These are phyloP conservation scores for Zaprionus inermis DNA, from an alignment of 1,140 invertebrate species.

Conservation along the genomic window DNA sequence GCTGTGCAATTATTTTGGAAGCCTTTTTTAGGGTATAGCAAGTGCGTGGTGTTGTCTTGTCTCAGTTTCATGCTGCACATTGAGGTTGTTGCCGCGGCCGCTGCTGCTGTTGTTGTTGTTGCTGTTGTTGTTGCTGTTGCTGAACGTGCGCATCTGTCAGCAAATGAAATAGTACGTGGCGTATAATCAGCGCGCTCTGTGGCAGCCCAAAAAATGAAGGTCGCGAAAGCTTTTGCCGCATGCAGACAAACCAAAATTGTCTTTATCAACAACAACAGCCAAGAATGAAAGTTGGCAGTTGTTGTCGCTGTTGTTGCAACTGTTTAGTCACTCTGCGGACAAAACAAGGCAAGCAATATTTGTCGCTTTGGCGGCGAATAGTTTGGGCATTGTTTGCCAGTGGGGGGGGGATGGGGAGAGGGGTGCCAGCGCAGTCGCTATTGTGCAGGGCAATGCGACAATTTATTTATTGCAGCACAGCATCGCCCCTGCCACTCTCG, in stretches of 20 bases:
- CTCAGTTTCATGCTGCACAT: constrained; percentile 6
- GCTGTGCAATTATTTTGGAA: neutral
- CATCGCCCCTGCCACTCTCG: neutral
- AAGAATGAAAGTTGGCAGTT: constrained; percentile 69
- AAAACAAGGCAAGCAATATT: constrained; percentile 26
- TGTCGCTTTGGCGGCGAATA: constrained; percentile 21
- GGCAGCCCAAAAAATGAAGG: constrained; percentile 56
- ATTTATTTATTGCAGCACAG: constrained; percentile 54
- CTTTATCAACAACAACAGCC: constrained; percentile 37
- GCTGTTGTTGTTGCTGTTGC: constrained; percentile 29
- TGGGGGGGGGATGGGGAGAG: neutral
- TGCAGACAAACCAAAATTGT: constrained; percentile 54
- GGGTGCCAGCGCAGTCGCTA: constrained; percentile 23
- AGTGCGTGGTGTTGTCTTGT: neutral
- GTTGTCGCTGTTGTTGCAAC: neutral
- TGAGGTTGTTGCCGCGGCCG: constrained; percentile 20
- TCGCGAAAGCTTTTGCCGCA: constrained; percentile 15
- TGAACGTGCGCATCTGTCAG: constrained; percentile 55
- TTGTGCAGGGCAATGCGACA: constrained; percentile 51
- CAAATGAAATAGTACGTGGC: constrained; percentile 70
- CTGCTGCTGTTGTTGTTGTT: constrained; percentile 30
- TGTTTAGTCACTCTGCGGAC: constrained; percentile 12
- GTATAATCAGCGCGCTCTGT: constrained; percentile 64
- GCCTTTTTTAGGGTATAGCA: neutral
- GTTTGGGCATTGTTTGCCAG: constrained; percentile 35